A percentile compares a stretch with the other conserved stretches of the same genome.
Evolutionary conservation across 2,797 vertebrate genomes (phyloP).

Genomic region (Aulostomus chinensis): DNA sequence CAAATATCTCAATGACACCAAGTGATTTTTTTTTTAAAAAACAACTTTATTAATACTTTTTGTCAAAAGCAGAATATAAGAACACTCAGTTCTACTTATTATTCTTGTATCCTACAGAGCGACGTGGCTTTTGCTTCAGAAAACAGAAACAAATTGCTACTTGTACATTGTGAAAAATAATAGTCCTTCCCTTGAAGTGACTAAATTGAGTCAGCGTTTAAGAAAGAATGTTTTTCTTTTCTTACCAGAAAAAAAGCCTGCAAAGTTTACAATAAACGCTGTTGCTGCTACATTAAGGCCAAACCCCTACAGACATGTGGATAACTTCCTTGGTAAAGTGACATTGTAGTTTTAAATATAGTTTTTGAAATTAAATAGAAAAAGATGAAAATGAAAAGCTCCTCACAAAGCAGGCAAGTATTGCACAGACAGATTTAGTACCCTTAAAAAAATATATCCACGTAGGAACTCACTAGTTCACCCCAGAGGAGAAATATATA

Average conservation of each 20-base stretch:
- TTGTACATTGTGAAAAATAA: slow-evolving; percentile 88
- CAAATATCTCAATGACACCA: neutral
- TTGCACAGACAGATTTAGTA: slow-evolving; percentile 89
- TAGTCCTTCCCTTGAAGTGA: slow-evolving; percentile 84
- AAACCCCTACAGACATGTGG: slow-evolving; percentile 84
- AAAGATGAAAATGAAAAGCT: slow-evolving; percentile 74
- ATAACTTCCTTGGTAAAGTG: slow-evolving; percentile 93
- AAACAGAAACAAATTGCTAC: slow-evolving; percentile 93
- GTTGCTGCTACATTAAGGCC: slow-evolving; percentile 98
- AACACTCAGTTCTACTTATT: slow-evolving; percentile 69
- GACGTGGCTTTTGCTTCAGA: slow-evolving; percentile 89
- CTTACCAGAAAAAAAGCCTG: slow-evolving; percentile 84
- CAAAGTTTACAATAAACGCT: slow-evolving; percentile 81
- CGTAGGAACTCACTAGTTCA: slow-evolving; percentile 75
- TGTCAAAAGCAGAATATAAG: slow-evolving; percentile 75
- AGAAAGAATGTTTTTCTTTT: slow-evolving; percentile 77
- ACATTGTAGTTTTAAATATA: slow-evolving; percentile 80
- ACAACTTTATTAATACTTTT: slow-evolving; percentile 82
- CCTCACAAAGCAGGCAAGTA: slow-evolving; percentile 84
- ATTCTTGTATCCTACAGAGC: slow-evolving; percentile 77
- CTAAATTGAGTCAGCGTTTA: slow-evolving; percentile 86
- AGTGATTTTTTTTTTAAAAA: slow-evolving; percentile 47
- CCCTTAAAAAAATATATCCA: slow-evolving; percentile 69
- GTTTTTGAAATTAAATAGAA: slow-evolving; percentile 73
- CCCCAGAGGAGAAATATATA: slow-evolving; percentile 64